These are phyloP conservation scores for Dasyurus viverrinus DNA, from an alignment of 2,113 vertebrate genomes.

Conservation along the genomic window DNA sequence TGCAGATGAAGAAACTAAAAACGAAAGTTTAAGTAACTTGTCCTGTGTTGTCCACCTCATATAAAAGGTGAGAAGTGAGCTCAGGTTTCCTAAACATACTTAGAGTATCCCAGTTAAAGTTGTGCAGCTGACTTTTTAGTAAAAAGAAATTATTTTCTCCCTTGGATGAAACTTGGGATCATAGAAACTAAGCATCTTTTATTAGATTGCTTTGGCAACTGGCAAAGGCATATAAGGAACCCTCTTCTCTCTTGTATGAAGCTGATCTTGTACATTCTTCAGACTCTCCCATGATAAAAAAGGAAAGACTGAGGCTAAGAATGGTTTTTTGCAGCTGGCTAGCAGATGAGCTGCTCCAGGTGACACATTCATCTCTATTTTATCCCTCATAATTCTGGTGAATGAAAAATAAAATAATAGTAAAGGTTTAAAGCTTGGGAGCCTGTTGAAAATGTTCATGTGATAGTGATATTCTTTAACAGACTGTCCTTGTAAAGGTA, in stretches of 20 bases:
- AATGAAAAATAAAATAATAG: slow-evolving; percentile 10
- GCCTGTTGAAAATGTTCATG: neutral
- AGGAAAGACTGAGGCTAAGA: neutral
- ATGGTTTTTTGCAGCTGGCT: neutral
- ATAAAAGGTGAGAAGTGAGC: neutral
- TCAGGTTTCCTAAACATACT: neutral
- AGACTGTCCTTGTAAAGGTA: neutral
- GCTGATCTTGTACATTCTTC: neutral
- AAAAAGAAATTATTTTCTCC: neutral
- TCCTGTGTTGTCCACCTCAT: neutral
- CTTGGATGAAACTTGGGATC: neutral
- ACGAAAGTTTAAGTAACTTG: neutral
- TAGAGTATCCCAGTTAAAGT: neutral
- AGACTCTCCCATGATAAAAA: neutral
- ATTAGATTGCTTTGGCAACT: neutral
- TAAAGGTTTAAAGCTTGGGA: neutral
- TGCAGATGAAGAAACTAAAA: neutral
- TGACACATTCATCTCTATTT: neutral
- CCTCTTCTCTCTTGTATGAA: neutral
- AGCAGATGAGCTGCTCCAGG: neutral
- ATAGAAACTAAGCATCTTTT: neutral
- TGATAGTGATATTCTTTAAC: neutral
- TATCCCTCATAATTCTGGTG: neutral
- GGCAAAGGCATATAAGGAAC: neutral
- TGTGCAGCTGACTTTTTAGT: neutral